Percentiles rank a stretch among this genome's conserved stretches.
Evolutionary conservation across 2,113 vertebrate species (phyloP).

Genomic region (Cynopterus brachyotis): DNA sequence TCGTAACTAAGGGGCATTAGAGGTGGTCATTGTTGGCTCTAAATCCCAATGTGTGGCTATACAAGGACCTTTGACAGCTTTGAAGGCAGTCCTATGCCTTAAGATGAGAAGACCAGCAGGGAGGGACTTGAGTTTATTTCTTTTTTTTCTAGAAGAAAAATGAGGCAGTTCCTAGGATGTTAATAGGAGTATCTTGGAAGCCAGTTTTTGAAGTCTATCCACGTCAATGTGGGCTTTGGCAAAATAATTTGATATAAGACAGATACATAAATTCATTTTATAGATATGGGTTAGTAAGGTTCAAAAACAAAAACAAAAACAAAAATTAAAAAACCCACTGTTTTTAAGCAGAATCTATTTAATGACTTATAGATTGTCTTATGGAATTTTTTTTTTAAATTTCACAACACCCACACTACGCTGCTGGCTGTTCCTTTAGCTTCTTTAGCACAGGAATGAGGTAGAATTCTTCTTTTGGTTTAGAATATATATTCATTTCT

Average conservation of each 20-base stretch:
- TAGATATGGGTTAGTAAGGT: background rate
- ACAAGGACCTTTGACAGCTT: background rate
- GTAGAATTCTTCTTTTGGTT: background rate
- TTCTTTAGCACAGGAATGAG: background rate
- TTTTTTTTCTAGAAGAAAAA: background rate
- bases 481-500: background rate
- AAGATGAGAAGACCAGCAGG: background rate
- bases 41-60: background rate
- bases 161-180: background rate
- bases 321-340: no score
- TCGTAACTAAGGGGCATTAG: background rate
- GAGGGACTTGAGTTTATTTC: background rate
- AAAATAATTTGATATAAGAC: background rate
- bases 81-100: background rate
- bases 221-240: background rate
- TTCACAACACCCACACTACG: background rate
- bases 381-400: background rate
- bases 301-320: background rate
- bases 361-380: background rate
- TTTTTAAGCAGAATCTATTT: background rate
- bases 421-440: background rate
- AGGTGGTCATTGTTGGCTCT: background rate
- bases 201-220: background rate
- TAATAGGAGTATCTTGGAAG: background rate
- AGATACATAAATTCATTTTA: background rate